Evolutionary conservation across 2,888 invertebrate genomes (phyloP), one percentile per base, ranked within the genome.

Genomic region (Oxytorus armatus): DNA sequence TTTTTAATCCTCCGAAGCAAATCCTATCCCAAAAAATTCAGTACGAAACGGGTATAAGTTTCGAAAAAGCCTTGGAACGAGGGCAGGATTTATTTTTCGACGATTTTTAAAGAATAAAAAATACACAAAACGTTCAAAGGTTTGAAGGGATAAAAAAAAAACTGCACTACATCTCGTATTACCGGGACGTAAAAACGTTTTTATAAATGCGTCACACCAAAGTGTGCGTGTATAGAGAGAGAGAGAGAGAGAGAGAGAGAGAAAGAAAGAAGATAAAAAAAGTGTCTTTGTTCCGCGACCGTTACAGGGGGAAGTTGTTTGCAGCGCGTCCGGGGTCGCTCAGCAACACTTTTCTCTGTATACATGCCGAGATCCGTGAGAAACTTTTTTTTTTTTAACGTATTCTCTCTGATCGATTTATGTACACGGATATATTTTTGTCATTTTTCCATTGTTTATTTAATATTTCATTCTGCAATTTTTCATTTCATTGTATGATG

Each of bases 271-370:
- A 59, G 65, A 14, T 16, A 29, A 55, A 39, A 57, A 59, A 66
- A 66, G 51, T 63, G 75, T 75, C 75, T 79, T 76, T 79, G 75
- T 76, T 2, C 69, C 66, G 57, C 59, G 25, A 75, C 29, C 66
- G 65, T 70, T 66, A 59, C 59, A 53, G 53, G 70, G 59, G 55
- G 61, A 68, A 72, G 75, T 75, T 79, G 70, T 70, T 77, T 66
- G 75, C 66, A 47, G 75, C 65, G 65, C 55, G 70, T 59, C n/a
- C 55, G 29, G 42, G 42, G 11, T 42, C 77, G 63, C 51, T 53
- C 33, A 39, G 55, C 47, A 29, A 39, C 36, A 61, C 42, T 49
- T 3, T 11, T 61, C 57, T 39, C 23, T 29, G 29, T 42, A 7
- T 39, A 18, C 16, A 11, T 25, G 18, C 25, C 11, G 1, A 39